Evolutionary conservation across 2,797 vertebrate genomes (phyloP), one percentile per base, ranked within the genome.

Genomic region (Halcyon chelicuti): DNA sequence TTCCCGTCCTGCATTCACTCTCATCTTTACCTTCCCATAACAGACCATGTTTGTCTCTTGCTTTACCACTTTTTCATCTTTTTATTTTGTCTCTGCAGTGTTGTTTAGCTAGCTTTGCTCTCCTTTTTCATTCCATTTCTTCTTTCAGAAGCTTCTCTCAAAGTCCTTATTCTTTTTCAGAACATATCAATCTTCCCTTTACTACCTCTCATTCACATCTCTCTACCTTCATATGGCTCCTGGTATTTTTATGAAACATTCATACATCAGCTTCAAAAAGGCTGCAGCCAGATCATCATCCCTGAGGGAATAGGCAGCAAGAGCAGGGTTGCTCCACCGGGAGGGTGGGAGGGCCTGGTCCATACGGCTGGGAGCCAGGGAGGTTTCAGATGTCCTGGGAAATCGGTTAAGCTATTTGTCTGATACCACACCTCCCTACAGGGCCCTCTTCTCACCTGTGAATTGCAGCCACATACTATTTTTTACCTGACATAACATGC

Each of bases 91-190:
- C 91, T 94, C 85, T 67, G 40, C 68, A 70, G 68, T 61, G 42
- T 21, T 61, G 51, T 86, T 89, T 71, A 37, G 37, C 44, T 83
- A 85, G 42, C 63, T 95, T 52, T 79, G 20, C 40, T 91, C 39
- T 92, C 31, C 42, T 52, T 90, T 92, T 54, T 19, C 8, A 42
- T 51, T n/a, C 82, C 18, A 16, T 72, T 90, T 77, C 54, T 80
- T 72, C n/a, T 78, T 88, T 61, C 78, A 80, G 78, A 93, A 72
- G 40, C 65, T 82, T 82, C 73, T 62, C 37, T 80, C 65, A 54
- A 80, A 90, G 67, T 35, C 33, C 20, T 73, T 25, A 21, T 19
- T 54, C 51, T 87, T 88, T 87, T 70, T 26, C 55, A 57, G 28
- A 72, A 55, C 47, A 42, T 76, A 81, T 79, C 81, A 79, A 40